Conservation (phyloP, 2,888 invertebrate genomes). For the Drosophila paracracens region DNA sequence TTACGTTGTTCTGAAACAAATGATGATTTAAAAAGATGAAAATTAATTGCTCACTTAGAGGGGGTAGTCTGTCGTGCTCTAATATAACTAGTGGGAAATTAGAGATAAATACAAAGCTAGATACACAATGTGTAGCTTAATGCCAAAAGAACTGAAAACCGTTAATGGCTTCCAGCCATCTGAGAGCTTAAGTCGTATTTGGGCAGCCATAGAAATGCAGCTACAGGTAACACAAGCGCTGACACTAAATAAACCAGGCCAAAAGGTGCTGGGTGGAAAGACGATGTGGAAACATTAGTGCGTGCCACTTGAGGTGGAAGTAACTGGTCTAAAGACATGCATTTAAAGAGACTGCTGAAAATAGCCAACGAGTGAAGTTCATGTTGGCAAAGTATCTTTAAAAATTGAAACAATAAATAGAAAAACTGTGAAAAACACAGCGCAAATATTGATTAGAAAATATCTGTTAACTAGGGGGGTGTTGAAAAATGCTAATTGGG, state of each 20-base stretch:
- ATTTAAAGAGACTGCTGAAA: constrained; percentile 17
- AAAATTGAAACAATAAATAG: not conserved
- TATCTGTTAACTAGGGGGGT: not conserved
- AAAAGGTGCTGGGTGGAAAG: constrained; percentile 38
- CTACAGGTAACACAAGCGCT: constrained; percentile 51
- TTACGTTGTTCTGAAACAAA: not conserved
- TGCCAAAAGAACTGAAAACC: constrained; percentile 5
- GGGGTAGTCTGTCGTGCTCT: not conserved
- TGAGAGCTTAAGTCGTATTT: constrained; percentile 13
- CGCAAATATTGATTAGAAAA: constrained; percentile 45
- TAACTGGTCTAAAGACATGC: constrained; percentile 28
- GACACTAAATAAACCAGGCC: constrained; percentile 67
- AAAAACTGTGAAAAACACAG: constrained; percentile 9
- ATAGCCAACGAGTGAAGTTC: constrained; percentile 24
- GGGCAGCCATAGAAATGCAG: constrained; percentile 54
- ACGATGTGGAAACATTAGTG: constrained; percentile 4
- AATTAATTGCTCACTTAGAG: not conserved
- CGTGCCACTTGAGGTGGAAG: constrained; percentile 28
- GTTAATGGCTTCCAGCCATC: constrained; percentile 4
- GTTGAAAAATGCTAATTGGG: constrained; percentile 48
- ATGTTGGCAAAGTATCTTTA: not conserved
- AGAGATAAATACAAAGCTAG: not conserved
- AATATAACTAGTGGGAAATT: not conserved
- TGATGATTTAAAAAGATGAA: not conserved
- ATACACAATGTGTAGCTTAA: not conserved